These are phyloP conservation scores for Masticophis lateralis DNA, from an alignment of 2,797 vertebrate species.

Conservation along the genomic window DNA sequence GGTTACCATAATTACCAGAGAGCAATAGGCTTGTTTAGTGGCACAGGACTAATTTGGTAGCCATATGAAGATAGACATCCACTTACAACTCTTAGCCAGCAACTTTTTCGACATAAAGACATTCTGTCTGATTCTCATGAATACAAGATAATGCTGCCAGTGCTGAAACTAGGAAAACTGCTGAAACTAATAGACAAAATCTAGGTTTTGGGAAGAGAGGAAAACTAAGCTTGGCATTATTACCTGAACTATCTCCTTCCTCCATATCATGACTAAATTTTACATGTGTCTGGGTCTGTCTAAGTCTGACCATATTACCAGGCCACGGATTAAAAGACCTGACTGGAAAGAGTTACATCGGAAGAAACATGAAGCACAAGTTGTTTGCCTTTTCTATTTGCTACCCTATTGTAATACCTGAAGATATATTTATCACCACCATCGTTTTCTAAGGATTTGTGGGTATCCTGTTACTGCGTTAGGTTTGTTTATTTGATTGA, in stretches of 20 bases:
- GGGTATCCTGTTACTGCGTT: not conserved
- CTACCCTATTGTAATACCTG: not conserved
- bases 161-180: not conserved
- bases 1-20: slow-evolving; percentile 28
- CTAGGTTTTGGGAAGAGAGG: not conserved
- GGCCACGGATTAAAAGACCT: not conserved
- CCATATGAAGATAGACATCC: not conserved
- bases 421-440: not conserved
- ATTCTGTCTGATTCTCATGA: not conserved
- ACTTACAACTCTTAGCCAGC: not conserved
- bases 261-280: not conserved
- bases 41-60: not conserved
- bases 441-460: not conserved
- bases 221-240: not conserved
- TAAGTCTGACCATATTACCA: not conserved
- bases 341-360: not conserved
- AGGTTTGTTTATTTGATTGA: not conserved
- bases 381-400: not conserved
- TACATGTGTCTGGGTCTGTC: not conserved
- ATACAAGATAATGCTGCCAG: not conserved
- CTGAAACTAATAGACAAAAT: not conserved
- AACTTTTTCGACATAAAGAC: not conserved
- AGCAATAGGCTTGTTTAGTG: slow-evolving; percentile 12
- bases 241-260: not conserved
- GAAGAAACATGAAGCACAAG: not conserved